Base-by-base conservation (phyloP, 1,140 invertebrate species). In the Orussus abietinus region DNA sequence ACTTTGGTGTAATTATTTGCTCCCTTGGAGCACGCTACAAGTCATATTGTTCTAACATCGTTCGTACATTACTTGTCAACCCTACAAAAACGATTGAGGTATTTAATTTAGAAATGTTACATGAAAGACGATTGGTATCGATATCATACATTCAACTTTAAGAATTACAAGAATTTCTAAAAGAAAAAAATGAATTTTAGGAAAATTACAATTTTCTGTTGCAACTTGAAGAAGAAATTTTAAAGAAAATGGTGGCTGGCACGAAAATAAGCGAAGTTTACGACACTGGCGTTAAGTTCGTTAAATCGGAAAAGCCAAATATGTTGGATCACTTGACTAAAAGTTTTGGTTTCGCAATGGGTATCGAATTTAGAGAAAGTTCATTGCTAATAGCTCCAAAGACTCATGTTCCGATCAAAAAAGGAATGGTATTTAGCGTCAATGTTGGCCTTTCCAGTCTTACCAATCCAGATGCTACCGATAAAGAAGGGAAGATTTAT, bases 11-110 rank as follows among this genome's bases (percentile, higher is more conserved):
- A 0, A 98, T 99, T 47, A 86, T 96, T 26, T 96, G 94, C 74
- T 91, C 90, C 13, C 72, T 99, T 46, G 97, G 97, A 14, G 86
- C 86, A 10, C 77, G 96, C 36, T 99, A 98, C 69, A 97, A 96
- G 66, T 92, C 87, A 0, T 99, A 99, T 62, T 99, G 97, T 74
- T 96, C 96, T 0, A 99, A 99, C 68, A 91, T 99, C 55, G 91
- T 95, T 9, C 80, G 97, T 39, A 99, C 97, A n/a, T 76, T 99
- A 44, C 73, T 99, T 51, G 93, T 99, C 1, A 96, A 98, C 75
- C 97, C 97, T 5, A 85, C 86, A 2, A 80, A 87, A 48, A 60
- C 76, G 34, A 77, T 85, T 30, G 80, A 84, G 74, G 78, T 87
- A 85, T 64, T n/a, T n/a, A n/a, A n/a, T n/a, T n/a, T n/a, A n/a